These are phyloP conservation scores for Monoplex corrugatus DNA, from an alignment of 2,888 invertebrate genomes.

Conservation along the genomic window DNA sequence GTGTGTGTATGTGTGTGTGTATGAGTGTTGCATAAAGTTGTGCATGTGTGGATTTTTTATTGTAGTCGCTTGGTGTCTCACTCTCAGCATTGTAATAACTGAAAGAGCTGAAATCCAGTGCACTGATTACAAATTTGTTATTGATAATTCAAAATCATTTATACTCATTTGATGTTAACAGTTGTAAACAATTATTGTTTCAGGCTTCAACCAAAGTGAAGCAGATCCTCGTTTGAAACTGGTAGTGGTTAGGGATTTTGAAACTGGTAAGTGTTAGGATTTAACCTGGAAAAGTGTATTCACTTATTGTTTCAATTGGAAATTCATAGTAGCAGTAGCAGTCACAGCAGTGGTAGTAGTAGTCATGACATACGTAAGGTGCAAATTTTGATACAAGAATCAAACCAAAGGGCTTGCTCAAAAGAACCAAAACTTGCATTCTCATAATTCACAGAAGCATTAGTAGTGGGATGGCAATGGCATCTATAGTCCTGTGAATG, in stretches of 20 bases:
- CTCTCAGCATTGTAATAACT: not conserved
- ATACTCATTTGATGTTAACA: too few relatives aligned
- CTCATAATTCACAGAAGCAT: too few relatives aligned
- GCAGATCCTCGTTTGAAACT: slow-evolving; percentile 56
- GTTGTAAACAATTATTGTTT: not conserved
- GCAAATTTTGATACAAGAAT: not conserved
- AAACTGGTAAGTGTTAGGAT: not conserved
- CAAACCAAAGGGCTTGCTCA: not conserved
- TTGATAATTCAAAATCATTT: too few relatives aligned
- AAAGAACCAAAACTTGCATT: too few relatives aligned
- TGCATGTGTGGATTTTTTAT: not conserved
- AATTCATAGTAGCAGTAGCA: too few relatives aligned
- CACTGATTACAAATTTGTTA: not conserved
- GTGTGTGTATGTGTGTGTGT: not conserved
- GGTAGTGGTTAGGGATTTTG: slow-evolving; percentile 47
- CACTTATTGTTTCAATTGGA: too few relatives aligned
- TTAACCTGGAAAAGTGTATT: too few relatives aligned
- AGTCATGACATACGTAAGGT: too few relatives aligned
- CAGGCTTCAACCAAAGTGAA: slow-evolving; percentile 60
- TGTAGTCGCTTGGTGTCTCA: not conserved
- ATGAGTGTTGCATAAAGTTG: not conserved
- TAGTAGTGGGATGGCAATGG: too few relatives aligned
- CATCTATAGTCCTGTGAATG: too few relatives aligned
- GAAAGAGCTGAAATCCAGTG: too few relatives aligned
- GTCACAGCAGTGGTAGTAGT: too few relatives aligned